Evolutionary conservation across 2,797 vertebrate genomes (phyloP).

Genomic region (Botia kubotai): DNA sequence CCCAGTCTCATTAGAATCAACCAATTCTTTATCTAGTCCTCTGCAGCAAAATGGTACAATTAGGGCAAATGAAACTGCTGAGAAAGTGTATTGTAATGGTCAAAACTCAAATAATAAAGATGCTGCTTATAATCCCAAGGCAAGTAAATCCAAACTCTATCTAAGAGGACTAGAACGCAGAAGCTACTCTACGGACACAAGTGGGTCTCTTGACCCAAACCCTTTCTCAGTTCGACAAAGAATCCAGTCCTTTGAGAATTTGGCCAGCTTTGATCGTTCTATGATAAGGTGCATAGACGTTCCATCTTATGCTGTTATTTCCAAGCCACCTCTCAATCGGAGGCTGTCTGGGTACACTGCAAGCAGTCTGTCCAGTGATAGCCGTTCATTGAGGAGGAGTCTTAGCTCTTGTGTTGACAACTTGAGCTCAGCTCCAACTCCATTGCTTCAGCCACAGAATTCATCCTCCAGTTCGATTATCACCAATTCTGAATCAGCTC

Average conservation of each 20-base stretch:
- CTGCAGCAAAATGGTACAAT: conserved; percentile 43
- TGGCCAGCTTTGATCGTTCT: conserved; percentile 87
- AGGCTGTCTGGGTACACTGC: conserved; percentile 80
- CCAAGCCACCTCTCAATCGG: conserved; percentile 80
- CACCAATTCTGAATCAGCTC: conserved; percentile 57
- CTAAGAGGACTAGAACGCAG: conserved; percentile 74
- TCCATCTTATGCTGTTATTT: conserved; percentile 72
- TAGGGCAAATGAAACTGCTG: conserved; percentile 40
- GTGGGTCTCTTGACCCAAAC: conserved; percentile 78
- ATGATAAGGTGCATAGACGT: conserved; percentile 78
- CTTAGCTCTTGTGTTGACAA: conserved; percentile 82
- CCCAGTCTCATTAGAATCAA: conserved; percentile 20
- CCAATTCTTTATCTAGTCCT: conserved; percentile 22
- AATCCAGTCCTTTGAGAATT: conserved; percentile 95
- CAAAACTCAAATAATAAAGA: conserved; percentile 50
- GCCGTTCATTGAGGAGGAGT: conserved; percentile 75
- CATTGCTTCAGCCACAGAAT: conserved; percentile 66
- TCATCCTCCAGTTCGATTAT: conserved; percentile 62
- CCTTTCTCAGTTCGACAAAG: conserved; percentile 92
- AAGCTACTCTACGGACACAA: conserved; percentile 79
- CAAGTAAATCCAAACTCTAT: conserved; percentile 63
- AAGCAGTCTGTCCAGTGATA: conserved; percentile 67
- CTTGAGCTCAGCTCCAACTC: conserved; percentile 63
- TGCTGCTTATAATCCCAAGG: conserved; percentile 53
- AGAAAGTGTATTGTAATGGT: conserved; percentile 38